These are phyloP conservation scores for Ormia ochracea DNA, from an alignment of 2,888 invertebrate genomes.

Conservation along the genomic window DNA sequence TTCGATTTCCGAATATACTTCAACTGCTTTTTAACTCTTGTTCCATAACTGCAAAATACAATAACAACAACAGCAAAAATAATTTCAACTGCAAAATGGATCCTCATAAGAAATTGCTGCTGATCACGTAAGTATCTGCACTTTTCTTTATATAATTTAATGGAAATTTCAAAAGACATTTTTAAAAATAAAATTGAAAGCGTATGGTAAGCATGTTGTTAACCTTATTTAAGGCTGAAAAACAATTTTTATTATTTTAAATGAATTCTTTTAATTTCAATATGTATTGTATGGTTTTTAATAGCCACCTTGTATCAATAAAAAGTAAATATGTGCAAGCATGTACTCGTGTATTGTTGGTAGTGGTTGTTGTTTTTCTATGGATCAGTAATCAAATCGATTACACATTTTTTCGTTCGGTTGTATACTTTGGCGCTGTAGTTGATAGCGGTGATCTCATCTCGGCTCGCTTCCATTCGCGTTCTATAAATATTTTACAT, in stretches of 20 bases:
- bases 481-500: constrained; percentile 16
- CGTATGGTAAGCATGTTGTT: constrained; percentile 15
- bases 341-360: not conserved
- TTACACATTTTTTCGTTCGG: not conserved
- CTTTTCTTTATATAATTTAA: constrained; percentile 23
- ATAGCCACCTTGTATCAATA: constrained; percentile 24
- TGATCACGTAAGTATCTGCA: constrained; percentile 49
- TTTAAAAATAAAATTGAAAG: not conserved
- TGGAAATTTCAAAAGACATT: not conserved
- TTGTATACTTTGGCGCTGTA: not conserved
- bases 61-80: not conserved
- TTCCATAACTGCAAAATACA: not conserved
- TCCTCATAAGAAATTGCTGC: constrained; percentile 23
- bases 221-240: constrained; percentile 31
- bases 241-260: constrained; percentile 12
- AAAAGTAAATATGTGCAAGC: not conserved
- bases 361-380: constrained; percentile 1
- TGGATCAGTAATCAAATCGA: constrained; percentile 16
- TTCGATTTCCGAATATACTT: constrained; percentile 13
- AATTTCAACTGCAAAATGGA: not conserved
- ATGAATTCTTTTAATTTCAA: not conserved
- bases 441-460: constrained; percentile 24
- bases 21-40: not conserved
- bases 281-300: not conserved
- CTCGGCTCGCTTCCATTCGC: not conserved